Evolutionary conservation across 2,113 vertebrate species (phyloP).

Genomic region (Saiga tatarica): DNA sequence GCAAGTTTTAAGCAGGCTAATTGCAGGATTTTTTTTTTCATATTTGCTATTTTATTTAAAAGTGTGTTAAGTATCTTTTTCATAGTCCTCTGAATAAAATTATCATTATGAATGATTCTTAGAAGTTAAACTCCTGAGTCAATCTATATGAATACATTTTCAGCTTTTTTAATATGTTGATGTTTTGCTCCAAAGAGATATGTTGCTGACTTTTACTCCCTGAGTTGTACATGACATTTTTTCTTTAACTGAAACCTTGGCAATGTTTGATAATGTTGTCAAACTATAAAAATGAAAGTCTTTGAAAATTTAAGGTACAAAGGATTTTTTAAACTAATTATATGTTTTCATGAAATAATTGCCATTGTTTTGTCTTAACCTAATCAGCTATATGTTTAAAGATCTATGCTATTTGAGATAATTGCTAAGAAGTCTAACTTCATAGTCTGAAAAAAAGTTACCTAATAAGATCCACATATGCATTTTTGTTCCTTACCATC

Average conservation of each 20-base stretch:
- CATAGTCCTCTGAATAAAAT: background rate
- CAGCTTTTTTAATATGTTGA: background rate
- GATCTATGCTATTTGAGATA: background rate
- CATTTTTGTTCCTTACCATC: background rate
- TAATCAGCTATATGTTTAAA: background rate
- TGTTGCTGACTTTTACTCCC: background rate
- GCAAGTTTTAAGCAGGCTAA: background rate
- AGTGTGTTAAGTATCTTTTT: background rate
- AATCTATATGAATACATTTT: background rate
- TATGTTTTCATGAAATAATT: background rate
- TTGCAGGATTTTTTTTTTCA: background rate
- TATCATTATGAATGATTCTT: background rate
- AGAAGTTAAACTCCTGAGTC: background rate
- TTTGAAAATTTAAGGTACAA: background rate
- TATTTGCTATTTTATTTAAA: background rate
- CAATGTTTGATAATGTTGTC: background rate
- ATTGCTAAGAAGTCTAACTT: background rate
- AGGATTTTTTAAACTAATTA: background rate
- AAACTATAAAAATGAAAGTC: background rate
- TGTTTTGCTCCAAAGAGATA: background rate
- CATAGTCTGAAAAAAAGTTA: background rate
- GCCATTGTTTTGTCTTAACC: background rate
- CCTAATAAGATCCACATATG: background rate
- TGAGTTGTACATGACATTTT: background rate
- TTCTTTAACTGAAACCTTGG: background rate